Conservation (phyloP, 2,888 invertebrate species). For the Torymus auratus region DNA sequence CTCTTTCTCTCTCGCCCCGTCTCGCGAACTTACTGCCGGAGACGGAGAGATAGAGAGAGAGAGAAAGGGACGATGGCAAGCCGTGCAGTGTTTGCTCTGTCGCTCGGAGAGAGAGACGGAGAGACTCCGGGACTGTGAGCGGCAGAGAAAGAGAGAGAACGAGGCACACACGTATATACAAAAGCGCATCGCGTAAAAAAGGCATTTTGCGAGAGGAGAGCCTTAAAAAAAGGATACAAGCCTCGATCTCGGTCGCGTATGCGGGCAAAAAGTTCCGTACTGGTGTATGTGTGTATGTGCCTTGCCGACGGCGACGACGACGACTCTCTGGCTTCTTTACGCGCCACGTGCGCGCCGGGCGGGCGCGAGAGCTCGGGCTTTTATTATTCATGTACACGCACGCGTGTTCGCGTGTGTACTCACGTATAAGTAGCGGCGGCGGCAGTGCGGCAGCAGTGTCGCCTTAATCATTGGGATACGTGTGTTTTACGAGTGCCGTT, state of each 20-base stretch:
- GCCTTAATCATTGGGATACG: constrained; percentile 41
- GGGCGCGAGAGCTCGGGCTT: background rate
- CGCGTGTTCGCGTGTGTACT: constrained; percentile 20
- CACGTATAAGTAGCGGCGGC: constrained; percentile 5
- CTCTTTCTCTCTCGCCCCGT: background rate
- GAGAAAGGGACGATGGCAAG: background rate
- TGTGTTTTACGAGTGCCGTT: constrained; percentile 35
- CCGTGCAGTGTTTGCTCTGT: constrained; percentile 1
- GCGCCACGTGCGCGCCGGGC: constrained; percentile 41
- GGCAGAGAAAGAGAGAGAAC: background rate
- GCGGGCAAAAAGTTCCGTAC: too few relatives aligned
- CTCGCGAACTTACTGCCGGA: background rate
- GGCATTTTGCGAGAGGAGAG: constrained; percentile 24
- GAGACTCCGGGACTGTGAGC: background rate
- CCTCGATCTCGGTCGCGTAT: background rate
- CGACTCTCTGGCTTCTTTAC: background rate
- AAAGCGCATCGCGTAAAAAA: constrained; percentile 35
- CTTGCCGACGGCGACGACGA: background rate
- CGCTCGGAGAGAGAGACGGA: background rate
- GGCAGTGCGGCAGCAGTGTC: background rate
- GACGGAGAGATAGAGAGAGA: background rate
- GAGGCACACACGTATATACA: background rate
- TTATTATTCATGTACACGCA: constrained; percentile 48
- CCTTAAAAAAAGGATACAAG: constrained; percentile 16
- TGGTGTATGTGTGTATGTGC: too few relatives aligned